Evolutionary conservation across 2,113 vertebrate species (phyloP).

Genomic region (Xenus cinereus): DNA sequence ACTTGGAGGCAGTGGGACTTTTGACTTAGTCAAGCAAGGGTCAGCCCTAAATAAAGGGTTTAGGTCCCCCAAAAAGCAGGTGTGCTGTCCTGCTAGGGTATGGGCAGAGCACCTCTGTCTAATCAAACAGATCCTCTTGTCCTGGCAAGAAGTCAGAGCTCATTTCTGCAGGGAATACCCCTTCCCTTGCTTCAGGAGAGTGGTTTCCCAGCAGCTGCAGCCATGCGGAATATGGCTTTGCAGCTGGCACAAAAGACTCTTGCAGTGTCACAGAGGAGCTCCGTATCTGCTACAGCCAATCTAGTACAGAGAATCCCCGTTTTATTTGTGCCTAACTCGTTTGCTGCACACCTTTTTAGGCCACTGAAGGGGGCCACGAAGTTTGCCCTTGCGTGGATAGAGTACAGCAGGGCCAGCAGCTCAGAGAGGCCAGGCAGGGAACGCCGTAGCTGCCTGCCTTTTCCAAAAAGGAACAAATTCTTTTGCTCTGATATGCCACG

Average conservation of each 20-base stretch:
- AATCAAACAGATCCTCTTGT: background rate
- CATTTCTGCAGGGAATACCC: background rate
- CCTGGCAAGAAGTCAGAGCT: background rate
- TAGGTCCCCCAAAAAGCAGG: background rate
- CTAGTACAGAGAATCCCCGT: background rate
- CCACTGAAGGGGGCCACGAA: accelerated
- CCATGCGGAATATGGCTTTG: background rate
- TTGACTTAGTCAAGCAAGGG: background rate
- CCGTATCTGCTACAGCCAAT: background rate
- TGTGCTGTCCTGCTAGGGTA: background rate
- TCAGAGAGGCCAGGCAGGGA: background rate
- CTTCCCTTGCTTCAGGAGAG: background rate
- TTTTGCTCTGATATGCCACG: background rate
- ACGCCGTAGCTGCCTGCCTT: background rate
- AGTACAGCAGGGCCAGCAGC: accelerated
- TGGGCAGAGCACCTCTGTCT: background rate
- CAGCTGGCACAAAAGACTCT: background rate
- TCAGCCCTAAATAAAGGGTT: background rate
- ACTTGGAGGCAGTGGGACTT: background rate
- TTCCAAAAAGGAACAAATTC: background rate
- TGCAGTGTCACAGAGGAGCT: background rate
- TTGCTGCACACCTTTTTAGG: background rate
- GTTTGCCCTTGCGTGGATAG: background rate
- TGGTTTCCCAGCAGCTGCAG: background rate
- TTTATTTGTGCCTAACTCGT: background rate